Evolutionary conservation across 2,797 vertebrate species (phyloP), one percentile per base, ranked within the genome.

Genomic region (Masticophis lateralis): DNA sequence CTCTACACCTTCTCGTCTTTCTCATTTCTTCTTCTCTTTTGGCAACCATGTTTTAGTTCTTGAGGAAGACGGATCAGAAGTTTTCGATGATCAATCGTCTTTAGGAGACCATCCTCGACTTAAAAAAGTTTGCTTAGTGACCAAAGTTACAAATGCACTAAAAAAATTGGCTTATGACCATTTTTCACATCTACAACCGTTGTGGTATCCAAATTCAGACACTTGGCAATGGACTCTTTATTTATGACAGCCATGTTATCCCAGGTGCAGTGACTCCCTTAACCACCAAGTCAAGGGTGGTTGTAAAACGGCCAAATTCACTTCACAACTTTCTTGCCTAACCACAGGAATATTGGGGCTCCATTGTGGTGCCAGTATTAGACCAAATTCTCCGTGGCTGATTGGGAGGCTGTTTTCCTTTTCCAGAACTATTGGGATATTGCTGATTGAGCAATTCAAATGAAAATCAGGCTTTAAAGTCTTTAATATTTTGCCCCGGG

Each of bases 221-320:
- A 1, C 56, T 57, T 57, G 57, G 18, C 57, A 59, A 59, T 5
- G 1, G 57, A 59, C 7, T 59, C 2, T 0, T 0, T 22, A 59
- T 22, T 59, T 20, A 59, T 59, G 57, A 22, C 0, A 0, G 57
- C 2, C 16, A 0, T 7, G 20, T 2, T 20, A 2, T 59, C 20
- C 57, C 6, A 0, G 57, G 6, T 59, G 59, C 59, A 60, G 22
- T 10, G 59, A 60, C 8, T 25, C 59, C 22, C 59, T 60, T 61
- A 61, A 61, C 25, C 10, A 27, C 9, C 1, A 9, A 9, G 9
- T 25, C 60, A 61, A 61, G 60, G 22, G 10, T 27, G 4, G 25
- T 61, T 1, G 3, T 27, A 61, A 61, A 61, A 61, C 60, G 11
- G 60, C 8, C 60, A 27, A 60, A 61, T 9, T 61, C 9, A 27